These are phyloP conservation scores for Drosophila heteroneura DNA, from an alignment of 2,888 invertebrate species.

Conservation along the genomic window DNA sequence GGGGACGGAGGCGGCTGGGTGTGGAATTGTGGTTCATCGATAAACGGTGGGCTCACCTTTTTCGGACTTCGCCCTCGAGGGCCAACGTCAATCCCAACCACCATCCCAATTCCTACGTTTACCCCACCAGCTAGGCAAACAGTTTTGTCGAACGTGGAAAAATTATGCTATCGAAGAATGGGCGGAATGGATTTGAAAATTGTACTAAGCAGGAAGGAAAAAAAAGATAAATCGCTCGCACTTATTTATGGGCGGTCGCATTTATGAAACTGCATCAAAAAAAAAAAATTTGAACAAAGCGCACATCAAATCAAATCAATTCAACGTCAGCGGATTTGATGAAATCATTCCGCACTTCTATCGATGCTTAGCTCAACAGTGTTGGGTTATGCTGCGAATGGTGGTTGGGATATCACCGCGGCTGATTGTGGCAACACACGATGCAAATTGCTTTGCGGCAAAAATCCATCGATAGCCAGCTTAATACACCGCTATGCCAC, in stretches of 20 bases:
- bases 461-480: slow-evolving; percentile 43
- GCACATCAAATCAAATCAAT: slow-evolving; percentile 72
- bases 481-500: slow-evolving; percentile 58
- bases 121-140: slow-evolving; percentile 15
- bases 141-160: slow-evolving; percentile 45
- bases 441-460: slow-evolving; percentile 55
- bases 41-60: slow-evolving; percentile 25
- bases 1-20: background rate
- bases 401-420: background rate
- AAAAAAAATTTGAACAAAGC: slow-evolving; percentile 75
- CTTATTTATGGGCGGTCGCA: slow-evolving; percentile 55
- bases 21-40: background rate
- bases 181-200: slow-evolving; percentile 22
- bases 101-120: background rate
- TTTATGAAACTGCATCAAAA: slow-evolving; percentile 71
- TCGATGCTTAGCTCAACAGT: slow-evolving; percentile 21
- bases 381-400: background rate
- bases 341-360: slow-evolving; percentile 63
- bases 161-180: slow-evolving; percentile 64
- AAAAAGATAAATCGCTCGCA: slow-evolving; percentile 19
- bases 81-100: background rate
- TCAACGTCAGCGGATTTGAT: slow-evolving; percentile 74
- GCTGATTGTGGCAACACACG: slow-evolving; percentile 14
- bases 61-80: slow-evolving; percentile 5
- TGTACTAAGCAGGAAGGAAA: slow-evolving; percentile 12